Base-by-base conservation (phyloP, 2,113 vertebrate genomes). In the Lepidothrix coronata region DNA sequence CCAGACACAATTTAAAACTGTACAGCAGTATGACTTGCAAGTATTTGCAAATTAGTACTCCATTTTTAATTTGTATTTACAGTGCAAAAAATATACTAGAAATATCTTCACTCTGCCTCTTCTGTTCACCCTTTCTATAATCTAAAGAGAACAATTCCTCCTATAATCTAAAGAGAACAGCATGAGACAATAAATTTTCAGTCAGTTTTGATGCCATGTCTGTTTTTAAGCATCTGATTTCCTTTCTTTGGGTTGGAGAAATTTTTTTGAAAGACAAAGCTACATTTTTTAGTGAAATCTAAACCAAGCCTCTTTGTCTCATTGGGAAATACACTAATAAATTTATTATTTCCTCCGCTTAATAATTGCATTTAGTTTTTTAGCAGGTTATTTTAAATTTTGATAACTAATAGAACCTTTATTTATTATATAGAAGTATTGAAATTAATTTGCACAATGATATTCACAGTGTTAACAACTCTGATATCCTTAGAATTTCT, bases 341-440 rank as follows among this genome's bases (percentile, higher is more conserved):
- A 93, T 85, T 57, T 88, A 81, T 84, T 87, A 14, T 83, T 96
- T 91, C 84, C 72, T 92, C 27, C 76, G 46, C 4, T 62, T 94
- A 93, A 87, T 94, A 3, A 80, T 82, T 95, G 94, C 61, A 96
- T 89, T 95, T 92, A 96, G 87, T 39, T 44, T 82, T 80, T 93
- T 91, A 67, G 57, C 61, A 91, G 55, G 41, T 78, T 91, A 95
- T 82, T 82, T 57, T 3, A 95, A 95, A 76, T 89, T 91, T 80
- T 80, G 33, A 13, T 55, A 55, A 37, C 6, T 46, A 65, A 11
- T 4, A 82, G 21, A 76, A 66, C 0, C 2, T 25, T 6, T 55
- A 68, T 55, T 73, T 85, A 43, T 54, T 12, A 25, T 51, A 39
- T 31, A 55, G 3, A 66, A 79, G 91, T 86, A 88, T 65, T 63